These are phyloP conservation scores for Bembecia ichneumoniformis DNA, from an alignment of 2,888 invertebrate genomes.

Conservation along the genomic window DNA sequence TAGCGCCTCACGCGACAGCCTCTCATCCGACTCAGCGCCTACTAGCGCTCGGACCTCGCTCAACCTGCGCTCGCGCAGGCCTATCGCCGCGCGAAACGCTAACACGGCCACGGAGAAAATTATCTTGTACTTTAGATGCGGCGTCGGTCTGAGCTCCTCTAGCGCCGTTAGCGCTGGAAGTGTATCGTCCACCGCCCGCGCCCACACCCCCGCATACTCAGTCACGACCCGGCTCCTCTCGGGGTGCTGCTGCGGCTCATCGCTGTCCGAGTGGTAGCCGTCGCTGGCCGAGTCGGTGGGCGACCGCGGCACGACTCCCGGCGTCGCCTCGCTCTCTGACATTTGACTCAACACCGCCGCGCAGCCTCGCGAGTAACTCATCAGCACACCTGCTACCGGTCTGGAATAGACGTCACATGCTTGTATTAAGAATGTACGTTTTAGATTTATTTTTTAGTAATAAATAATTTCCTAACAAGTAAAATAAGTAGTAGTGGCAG, in stretches of 20 bases:
- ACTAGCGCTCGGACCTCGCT: constrained; percentile 79
- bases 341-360: constrained; percentile 84
- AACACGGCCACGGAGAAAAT: constrained; percentile 93
- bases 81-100: constrained; percentile 61
- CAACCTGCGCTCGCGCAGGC: constrained; percentile 80
- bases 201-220: constrained; percentile 88
- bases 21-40: constrained; percentile 45
- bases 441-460: background rate
- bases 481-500: no score
- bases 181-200: constrained; percentile 86
- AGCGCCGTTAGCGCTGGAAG: constrained; percentile 88
- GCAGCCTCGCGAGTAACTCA: constrained; percentile 83
- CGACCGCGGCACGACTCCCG: constrained; percentile 62
- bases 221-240: constrained; percentile 79
- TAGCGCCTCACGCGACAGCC: constrained; percentile 68
- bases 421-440: background rate
- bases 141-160: constrained; percentile 84
- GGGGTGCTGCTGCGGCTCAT: constrained; percentile 59
- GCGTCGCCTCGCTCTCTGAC: constrained; percentile 63
- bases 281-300: constrained; percentile 75
- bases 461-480: background rate
- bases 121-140: constrained; percentile 94
- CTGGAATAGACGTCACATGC: constrained; percentile 51
- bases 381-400: constrained; percentile 79
- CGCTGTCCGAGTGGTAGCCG: constrained; percentile 88